Evolutionary conservation across 1,140 invertebrate species (phyloP), one percentile per base, ranked within the genome.

Genomic region (Solenopsis fugax): DNA sequence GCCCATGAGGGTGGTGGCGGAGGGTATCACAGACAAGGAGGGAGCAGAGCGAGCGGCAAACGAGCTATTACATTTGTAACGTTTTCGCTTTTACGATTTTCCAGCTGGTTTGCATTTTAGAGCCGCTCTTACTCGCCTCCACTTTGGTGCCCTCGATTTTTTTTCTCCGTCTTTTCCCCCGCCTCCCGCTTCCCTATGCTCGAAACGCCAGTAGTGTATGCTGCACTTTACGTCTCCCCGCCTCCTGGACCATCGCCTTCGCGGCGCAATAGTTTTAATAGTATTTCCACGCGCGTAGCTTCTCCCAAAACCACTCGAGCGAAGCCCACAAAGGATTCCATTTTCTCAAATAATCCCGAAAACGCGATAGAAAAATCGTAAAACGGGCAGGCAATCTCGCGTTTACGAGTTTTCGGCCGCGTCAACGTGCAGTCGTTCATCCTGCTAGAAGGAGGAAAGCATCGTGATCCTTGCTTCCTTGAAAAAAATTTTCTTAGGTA

Each of bases 291-390:
- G 18, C 50, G 85, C 76, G 62, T 64, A 45, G 65, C 10, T 73
- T 71, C 62, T 65, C 41, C 24, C 69, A 56, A 48, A 84, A 50
- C 80, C 80, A 75, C 56, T 84, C 45, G 54, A 62, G 21, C 24
- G 52, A 24, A 69, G 29, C 69, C 48, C 69, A 77, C 90, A 90
- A 92, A 89, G 92, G 89, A 92, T 93, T 93, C 78, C 93, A 93
- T 93, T 93, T 93, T 93, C 93, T 91, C 91, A 93, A 93, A 93
- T 93, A 93, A 92, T 93, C 86, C 89, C 85, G 91, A 93, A 93
- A 93, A 92, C 69, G 87, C 88, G 89, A 92, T 91, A 88, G 89
- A 92, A 92, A 89, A 88, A 90, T 93, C 93, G 88, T 93, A 93
- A 93, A 93, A 88, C 82, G 67, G 58, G 80, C 81, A 91, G 77